A percentile compares a stretch with the other conserved stretches of the same genome.
phyloP scores from a whole-genome alignment of 2,113 vertebrate species.

The Pygoscelis adeliae region DNA sequence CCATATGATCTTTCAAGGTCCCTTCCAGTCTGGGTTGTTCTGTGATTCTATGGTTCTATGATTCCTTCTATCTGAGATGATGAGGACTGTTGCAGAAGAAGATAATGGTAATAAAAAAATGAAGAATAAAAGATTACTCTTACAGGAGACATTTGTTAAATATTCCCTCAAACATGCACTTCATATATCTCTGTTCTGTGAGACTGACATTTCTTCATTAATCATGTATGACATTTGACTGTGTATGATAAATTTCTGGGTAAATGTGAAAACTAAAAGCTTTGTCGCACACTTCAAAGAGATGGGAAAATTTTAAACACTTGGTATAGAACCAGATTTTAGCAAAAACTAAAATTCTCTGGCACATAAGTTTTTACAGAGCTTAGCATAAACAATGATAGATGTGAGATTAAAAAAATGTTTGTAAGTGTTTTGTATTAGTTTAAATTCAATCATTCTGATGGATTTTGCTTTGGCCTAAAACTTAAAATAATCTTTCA shows the following conservation, averaged over 20 bases:
- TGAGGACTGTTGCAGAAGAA: not conserved
- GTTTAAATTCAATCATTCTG: not conserved
- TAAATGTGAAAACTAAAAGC: not conserved
- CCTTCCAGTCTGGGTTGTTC: not conserved
- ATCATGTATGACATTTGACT: not conserved
- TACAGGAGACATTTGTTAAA: not conserved
- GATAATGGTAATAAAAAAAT: not conserved
- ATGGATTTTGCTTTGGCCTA: not conserved
- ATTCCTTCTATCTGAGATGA: not conserved
- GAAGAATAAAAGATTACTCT: not conserved
- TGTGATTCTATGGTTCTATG: not conserved
- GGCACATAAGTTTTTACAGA: not conserved
- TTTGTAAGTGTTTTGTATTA: not conserved
- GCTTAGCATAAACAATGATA: not conserved
- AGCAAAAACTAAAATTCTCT: not conserved
- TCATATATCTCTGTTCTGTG: not conserved
- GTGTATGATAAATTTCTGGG: not conserved
- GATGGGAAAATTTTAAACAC: not conserved
- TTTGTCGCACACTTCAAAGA: not conserved
- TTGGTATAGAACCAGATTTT: not conserved
- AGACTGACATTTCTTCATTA: not conserved
- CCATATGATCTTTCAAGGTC: not conserved
- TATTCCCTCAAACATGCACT: not conserved
- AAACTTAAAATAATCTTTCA: not conserved
- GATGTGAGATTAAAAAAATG: not conserved